Conservation (phyloP, 2,113 vertebrate species). For the Reinhardtius hippoglossoides region DNA sequence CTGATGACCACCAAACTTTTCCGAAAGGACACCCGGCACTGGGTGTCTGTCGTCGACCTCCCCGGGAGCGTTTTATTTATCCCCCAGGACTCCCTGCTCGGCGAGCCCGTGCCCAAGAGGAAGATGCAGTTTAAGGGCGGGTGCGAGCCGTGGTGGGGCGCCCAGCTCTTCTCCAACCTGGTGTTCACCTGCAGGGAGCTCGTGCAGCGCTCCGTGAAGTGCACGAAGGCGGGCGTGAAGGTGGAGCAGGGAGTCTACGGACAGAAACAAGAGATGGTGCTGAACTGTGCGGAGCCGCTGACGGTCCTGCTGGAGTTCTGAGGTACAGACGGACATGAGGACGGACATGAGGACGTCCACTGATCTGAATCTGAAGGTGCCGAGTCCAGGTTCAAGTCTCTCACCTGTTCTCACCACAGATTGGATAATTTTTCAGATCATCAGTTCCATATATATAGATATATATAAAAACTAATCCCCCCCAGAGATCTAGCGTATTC, state of each 20-base stretch:
- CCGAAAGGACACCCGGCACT: conserved; percentile 80
- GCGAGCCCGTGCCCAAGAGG: conserved; percentile 79
- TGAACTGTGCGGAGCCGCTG: conserved; percentile 87
- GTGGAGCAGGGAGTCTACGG: conserved; percentile 87
- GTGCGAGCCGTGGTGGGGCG: conserved; percentile 84
- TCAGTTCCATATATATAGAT: too few species aligned
- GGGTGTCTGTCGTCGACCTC: conserved; percentile 86
- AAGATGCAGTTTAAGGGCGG: conserved; percentile 86
- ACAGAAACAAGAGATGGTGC: conserved; percentile 87
- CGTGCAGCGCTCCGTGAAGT: conserved; percentile 73
- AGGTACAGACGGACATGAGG: background rate
- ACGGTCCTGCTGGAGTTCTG: conserved; percentile 90
- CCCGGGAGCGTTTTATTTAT: conserved; percentile 88
- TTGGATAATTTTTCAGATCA: too few species aligned
- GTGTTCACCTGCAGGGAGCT: conserved; percentile 85
- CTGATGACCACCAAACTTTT: conserved; percentile 88
- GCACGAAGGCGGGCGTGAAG: conserved; percentile 74
- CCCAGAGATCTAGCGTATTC: too few species aligned
- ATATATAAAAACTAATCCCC: too few species aligned
- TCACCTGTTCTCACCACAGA: too few species aligned
- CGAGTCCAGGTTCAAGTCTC: too few species aligned
- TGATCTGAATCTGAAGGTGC: background rate
- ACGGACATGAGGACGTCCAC: background rate
- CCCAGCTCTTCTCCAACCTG: conserved; percentile 86
- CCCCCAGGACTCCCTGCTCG: conserved; percentile 89